These are phyloP conservation scores for Hedychridium roseum DNA, from an alignment of 2,888 invertebrate species.

Conservation along the genomic window DNA sequence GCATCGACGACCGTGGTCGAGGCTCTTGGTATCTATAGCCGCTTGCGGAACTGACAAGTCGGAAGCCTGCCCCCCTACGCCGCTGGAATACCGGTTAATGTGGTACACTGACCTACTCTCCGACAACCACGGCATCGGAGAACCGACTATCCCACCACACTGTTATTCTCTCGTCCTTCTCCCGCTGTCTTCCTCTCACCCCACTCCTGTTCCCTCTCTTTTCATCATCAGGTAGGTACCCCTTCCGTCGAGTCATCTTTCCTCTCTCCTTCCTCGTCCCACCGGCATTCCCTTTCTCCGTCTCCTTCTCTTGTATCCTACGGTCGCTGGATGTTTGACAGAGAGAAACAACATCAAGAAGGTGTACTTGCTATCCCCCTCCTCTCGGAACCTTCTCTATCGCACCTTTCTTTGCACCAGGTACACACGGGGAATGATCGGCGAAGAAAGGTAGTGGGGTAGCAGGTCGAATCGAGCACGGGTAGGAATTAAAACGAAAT, in stretches of 20 bases:
- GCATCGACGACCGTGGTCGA: slow-evolving; percentile 32
- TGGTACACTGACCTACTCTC: slow-evolving; percentile 65
- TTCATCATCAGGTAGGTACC: slow-evolving; percentile 13
- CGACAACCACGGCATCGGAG: slow-evolving; percentile 40
- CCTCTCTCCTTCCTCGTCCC: slow-evolving; percentile 27
- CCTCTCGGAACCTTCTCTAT: slow-evolving; percentile 9
- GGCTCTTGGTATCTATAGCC: slow-evolving; percentile 36
- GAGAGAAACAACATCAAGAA: no score
- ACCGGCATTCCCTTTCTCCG: slow-evolving; percentile 15
- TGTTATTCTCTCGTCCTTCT: slow-evolving; percentile 45
- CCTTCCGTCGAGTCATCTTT: slow-evolving; percentile 17
- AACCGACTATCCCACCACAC: slow-evolving; percentile 37
- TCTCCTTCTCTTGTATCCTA: slow-evolving; percentile 14
- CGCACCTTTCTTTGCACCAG: neutral
- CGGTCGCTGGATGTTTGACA: no score
- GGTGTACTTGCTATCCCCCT: no score
- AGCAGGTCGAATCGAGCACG: slow-evolving; percentile 18
- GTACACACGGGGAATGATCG: neutral
- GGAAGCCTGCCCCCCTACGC: slow-evolving; percentile 49
- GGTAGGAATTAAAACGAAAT: no score
- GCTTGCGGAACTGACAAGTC: slow-evolving; percentile 56
- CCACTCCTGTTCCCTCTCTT: slow-evolving; percentile 16
- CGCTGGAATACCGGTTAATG: slow-evolving; percentile 53
- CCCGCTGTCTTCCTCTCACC: slow-evolving; percentile 26
- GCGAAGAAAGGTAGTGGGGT: slow-evolving; percentile 18